phyloP scores from a whole-genome alignment of 2,797 vertebrate species.

The Megalops cyprinoides region DNA sequence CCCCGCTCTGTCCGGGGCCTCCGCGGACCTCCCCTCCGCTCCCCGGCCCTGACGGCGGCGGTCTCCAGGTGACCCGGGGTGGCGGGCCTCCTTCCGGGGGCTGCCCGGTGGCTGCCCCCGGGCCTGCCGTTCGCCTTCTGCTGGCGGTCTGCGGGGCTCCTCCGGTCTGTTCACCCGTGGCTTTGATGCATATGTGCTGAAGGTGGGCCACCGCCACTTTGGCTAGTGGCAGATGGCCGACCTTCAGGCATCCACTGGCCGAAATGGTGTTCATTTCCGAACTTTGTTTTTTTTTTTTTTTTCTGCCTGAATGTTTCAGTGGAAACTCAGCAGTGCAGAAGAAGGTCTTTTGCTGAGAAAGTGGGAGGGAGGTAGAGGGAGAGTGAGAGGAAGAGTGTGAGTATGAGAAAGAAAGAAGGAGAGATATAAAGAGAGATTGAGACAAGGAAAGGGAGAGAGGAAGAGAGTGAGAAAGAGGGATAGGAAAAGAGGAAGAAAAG shows the following conservation, averaged over 20 bases:
- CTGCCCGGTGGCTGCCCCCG: constrained; percentile 57
- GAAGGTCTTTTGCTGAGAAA: constrained; percentile 83
- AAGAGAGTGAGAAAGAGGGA: constrained; percentile 33
- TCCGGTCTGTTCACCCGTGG: constrained; percentile 71
- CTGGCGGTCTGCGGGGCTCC: constrained; percentile 57
- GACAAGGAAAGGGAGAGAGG: constrained; percentile 49
- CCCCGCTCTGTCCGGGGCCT: too few species aligned
- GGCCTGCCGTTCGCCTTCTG: constrained; percentile 56
- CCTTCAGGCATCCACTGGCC: constrained; percentile 92
- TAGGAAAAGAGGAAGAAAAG: background rate
- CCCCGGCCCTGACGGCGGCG: constrained; percentile 1
- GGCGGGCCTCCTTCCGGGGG: constrained; percentile 43
- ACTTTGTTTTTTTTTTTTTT: constrained; percentile 65
- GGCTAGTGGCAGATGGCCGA: constrained; percentile 95
- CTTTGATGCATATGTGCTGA: constrained; percentile 94
- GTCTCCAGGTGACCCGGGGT: constrained; percentile 24
- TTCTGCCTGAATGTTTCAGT: constrained; percentile 90
- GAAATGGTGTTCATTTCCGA: constrained; percentile 85
- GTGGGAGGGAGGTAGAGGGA: constrained; percentile 41
- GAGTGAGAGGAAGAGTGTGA: constrained; percentile 47
- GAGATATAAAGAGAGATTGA: too few species aligned
- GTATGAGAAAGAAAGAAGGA: too few species aligned
- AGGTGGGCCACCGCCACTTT: constrained; percentile 84
- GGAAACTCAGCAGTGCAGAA: constrained; percentile 93
- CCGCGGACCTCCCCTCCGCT: background rate